Conservation (phyloP, 1,140 invertebrate species). For the Glossosoma conforme region DNA sequence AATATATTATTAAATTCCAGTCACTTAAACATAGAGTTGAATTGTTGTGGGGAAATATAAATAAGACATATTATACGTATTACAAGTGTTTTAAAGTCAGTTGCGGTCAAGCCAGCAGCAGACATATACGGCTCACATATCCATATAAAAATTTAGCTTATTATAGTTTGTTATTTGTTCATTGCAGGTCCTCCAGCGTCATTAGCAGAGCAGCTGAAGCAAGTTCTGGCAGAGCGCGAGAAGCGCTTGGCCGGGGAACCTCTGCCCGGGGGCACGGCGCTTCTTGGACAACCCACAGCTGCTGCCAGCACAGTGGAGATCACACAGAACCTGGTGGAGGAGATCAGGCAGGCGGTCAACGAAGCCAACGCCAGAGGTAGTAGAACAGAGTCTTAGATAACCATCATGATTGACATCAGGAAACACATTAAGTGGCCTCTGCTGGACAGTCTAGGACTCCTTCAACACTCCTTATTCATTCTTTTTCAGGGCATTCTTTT, state of each 20-base stretch:
- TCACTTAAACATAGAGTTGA: background rate
- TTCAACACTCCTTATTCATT: too few species aligned
- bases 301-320: slow-evolving; percentile 47
- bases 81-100: too few species aligned
- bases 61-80: too few species aligned
- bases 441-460: too few species aligned
- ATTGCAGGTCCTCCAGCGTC: slow-evolving; percentile 61
- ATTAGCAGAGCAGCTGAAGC: slow-evolving; percentile 77
- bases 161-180: slow-evolving; percentile 3
- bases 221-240: slow-evolving; percentile 72
- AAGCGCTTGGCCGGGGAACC: slow-evolving; percentile 44
- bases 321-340: slow-evolving; percentile 73
- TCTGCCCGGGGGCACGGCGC: slow-evolving; percentile 5
- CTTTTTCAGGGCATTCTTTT: too few species aligned
- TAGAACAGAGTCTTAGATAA: too few species aligned
- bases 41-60: too few species aligned
- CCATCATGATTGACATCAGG: too few species aligned
- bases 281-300: slow-evolving; percentile 11
- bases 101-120: too few species aligned
- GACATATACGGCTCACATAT: too few species aligned
- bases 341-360: slow-evolving; percentile 77
- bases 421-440: too few species aligned
- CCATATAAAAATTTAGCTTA: too few species aligned
- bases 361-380: slow-evolving; percentile 79
- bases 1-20: background rate